These are phyloP conservation scores for Buceros bicornis DNA, from an alignment of 2,797 vertebrate genomes.

Conservation along the genomic window DNA sequence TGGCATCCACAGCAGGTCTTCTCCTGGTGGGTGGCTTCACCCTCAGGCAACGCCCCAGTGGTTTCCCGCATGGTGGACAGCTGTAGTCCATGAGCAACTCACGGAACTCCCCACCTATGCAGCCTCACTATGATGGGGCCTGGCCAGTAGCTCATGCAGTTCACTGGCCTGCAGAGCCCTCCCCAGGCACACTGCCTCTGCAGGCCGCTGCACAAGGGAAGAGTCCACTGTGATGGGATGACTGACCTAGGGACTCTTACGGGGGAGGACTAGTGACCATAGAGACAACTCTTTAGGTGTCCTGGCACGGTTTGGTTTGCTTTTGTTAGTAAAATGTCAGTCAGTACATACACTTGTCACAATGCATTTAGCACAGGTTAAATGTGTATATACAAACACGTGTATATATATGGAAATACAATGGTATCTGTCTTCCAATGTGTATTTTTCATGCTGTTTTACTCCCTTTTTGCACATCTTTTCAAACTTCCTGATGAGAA, in stretches of 20 bases:
- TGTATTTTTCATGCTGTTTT: background rate
- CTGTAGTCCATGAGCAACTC: accelerated
- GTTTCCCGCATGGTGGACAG: accelerated
- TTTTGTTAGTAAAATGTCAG: background rate
- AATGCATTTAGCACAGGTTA: background rate
- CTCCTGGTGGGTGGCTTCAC: background rate
- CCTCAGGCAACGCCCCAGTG: accelerated
- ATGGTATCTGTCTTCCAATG: background rate
- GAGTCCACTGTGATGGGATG: background rate
- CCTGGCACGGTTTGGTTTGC: background rate
- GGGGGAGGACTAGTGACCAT: accelerated
- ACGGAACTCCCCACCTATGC: accelerated
- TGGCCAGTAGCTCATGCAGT: accelerated
- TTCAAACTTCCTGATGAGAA: background rate
- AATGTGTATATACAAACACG: background rate
- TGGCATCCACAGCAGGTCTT: background rate
- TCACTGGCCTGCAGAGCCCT: accelerated
- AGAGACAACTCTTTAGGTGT: accelerated
- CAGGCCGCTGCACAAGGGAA: accelerated
- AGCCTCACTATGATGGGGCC: accelerated
- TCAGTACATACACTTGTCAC: background rate
- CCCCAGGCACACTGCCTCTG: accelerated
- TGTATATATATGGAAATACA: background rate
- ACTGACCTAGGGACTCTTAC: accelerated
- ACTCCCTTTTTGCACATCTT: background rate